Percentiles rank a stretch among this genome's conserved stretches.
Conservation (phyloP, 2,113 vertebrate genomes). For the Lethenteron camtschaticum region DNA sequence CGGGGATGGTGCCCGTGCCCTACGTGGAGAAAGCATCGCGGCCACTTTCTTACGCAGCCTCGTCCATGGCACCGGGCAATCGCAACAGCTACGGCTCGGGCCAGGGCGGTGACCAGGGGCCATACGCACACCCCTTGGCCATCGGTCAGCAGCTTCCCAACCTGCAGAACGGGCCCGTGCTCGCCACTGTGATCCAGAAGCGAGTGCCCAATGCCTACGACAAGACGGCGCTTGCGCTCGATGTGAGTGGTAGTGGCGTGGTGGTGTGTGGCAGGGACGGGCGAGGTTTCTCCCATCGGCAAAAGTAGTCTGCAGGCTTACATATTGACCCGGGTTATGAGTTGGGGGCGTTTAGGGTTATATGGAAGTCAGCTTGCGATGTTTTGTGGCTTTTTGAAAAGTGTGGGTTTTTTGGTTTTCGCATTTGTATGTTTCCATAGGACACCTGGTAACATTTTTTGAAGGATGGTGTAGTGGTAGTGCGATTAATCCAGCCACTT, state of each 20-base stretch:
- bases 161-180: conserved; percentile 80
- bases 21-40: conserved; percentile 60
- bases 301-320: no score
- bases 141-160: conserved; percentile 53
- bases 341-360: no score
- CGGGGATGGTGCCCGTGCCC: conserved; percentile 92
- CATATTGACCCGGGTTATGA: no score
- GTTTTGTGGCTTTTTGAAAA: no score
- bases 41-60: conserved; percentile 26
- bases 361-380: no score
- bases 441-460: no score
- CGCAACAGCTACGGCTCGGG: conserved; percentile 91
- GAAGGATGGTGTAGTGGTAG: no score
- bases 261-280: no score
- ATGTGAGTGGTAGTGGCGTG: conserved; percentile 33
- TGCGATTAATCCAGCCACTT: no score
- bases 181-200: conserved; percentile 91
- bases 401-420: no score
- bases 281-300: no score
- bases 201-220: conserved; percentile 93
- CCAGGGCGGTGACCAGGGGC: conserved; percentile 21
- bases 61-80: conserved; percentile 30
- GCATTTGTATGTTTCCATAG: no score
- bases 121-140: conserved; percentile 40
- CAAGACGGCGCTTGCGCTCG: conserved; percentile 80